Evolutionary conservation across 2,113 vertebrate genomes (phyloP), one percentile per base, ranked within the genome.

Genomic region (Zapus hudsonius): DNA sequence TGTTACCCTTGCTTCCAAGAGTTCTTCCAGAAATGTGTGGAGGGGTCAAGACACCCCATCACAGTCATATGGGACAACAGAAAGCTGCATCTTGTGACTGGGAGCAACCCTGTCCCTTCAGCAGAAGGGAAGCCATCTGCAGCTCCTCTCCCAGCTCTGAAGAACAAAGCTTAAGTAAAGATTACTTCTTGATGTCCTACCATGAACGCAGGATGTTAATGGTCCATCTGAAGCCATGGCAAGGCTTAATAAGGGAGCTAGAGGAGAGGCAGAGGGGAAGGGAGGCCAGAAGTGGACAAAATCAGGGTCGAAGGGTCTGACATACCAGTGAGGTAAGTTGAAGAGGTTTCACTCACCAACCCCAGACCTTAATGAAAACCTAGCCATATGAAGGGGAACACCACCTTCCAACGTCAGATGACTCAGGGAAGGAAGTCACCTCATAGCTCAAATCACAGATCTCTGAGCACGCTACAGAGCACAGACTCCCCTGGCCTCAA

Each of bases 171-270:
- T 15, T 52, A 52, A 15, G 16, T 52, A 15, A 52, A 13, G 52
- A 52, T 52, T 15, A 15, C 52, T 52, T 52, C 12, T 52, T 52
- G 52, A 3, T 52, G 52, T 52, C 12, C 52, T 52, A 15, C 12
- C 52, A 52, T 52, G 16, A 52, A 52, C 52, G 12, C 52, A 15
- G 16, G 52, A 52, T 63, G n/a, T 52, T 93, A 73, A 0, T 0
- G 31, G 57, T 93, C 94, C 84, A 94, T 89, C 94, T 70, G 33
- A 96, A 76, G 80, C 96, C 91, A 91, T 96, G 85, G 76, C 25
- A 27, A 94, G 0, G 10, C 17, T 63, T 63, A 64, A 47, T 11
- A 19, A 23, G 66, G 61, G 72, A 79, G 67, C 63, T 13, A 29
- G 95, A 2, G 31, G 1, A 25, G 17, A 1, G 20, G 27, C 19